phyloP scores from a whole-genome alignment of 2,888 invertebrate species.

The Rhagonycha lutea region DNA sequence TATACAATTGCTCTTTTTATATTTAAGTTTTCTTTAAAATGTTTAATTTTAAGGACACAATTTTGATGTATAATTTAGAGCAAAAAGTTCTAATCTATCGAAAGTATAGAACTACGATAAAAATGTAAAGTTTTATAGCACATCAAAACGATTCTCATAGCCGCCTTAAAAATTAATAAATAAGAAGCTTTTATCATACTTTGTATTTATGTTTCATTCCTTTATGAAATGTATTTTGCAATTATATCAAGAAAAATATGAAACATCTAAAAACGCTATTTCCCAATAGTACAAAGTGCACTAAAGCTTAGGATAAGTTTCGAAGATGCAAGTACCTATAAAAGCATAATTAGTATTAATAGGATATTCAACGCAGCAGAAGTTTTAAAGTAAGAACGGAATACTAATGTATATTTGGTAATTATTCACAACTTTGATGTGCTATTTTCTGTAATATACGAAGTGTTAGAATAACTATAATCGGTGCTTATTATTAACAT shows the following conservation, averaged over 20 bases:
- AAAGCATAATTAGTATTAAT: background rate
- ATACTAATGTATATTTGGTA: background rate
- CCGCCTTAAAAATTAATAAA: background rate
- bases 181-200: background rate
- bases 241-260: background rate
- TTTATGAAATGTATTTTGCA: background rate
- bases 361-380: background rate
- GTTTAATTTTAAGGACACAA: background rate
- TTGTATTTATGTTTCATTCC: background rate
- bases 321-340: background rate
- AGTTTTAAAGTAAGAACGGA: background rate
- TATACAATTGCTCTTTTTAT: constrained; percentile 26
- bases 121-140: background rate
- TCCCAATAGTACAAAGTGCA: background rate
- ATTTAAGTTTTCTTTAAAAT: constrained; percentile 17
- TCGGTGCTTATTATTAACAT: too few species aligned
- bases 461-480: too few species aligned
- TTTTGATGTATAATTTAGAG: background rate
- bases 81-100: background rate
- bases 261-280: background rate
- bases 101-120: background rate
- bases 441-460: too few species aligned
- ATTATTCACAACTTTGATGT: background rate
- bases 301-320: background rate
- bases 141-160: background rate